Conservation (phyloP, 1,140 invertebrate genomes). For the Cyclargus thomasi region DNA sequence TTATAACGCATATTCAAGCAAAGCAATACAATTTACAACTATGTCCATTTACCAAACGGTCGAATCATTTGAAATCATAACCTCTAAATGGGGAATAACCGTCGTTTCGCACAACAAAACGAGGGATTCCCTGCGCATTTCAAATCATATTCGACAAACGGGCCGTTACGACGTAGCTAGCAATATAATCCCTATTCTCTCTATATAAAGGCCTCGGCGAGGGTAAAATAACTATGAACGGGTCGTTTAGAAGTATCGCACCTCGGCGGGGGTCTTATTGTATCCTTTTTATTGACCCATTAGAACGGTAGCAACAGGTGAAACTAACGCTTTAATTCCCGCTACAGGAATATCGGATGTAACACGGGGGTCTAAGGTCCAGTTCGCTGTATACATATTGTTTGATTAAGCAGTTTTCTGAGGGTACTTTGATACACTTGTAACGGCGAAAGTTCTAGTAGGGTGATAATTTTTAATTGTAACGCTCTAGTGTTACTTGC, state of each 20-base stretch:
- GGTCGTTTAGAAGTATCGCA: conserved; percentile 5
- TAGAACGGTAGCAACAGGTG: conserved; percentile 10
- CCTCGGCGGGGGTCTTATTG: not conserved
- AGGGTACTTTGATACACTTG: not conserved
- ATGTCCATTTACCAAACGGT: too few species aligned
- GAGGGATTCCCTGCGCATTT: not conserved
- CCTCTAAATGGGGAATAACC: not conserved
- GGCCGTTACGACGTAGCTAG: not conserved
- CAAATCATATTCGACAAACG: not conserved
- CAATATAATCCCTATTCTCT: too few species aligned
- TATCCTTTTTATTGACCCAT: conserved; percentile 13
- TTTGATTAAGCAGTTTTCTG: not conserved
- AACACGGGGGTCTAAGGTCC: not conserved
- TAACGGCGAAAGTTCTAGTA: conserved; percentile 4
- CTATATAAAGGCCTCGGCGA: too few species aligned
- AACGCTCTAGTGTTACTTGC: not conserved
- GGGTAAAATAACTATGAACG: too few species aligned
- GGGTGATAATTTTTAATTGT: conserved; percentile 5
- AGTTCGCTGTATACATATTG: not conserved
- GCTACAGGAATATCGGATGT: not conserved
- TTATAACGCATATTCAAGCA: too few species aligned
- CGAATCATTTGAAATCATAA: too few species aligned
- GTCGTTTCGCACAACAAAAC: too few species aligned
- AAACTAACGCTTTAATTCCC: not conserved
- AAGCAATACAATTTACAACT: too few species aligned